Percentiles rank a stretch among this genome's conserved stretches.
phyloP scores from a whole-genome alignment of 1,140 invertebrate genomes.

The Conus ventricosus region DNA sequence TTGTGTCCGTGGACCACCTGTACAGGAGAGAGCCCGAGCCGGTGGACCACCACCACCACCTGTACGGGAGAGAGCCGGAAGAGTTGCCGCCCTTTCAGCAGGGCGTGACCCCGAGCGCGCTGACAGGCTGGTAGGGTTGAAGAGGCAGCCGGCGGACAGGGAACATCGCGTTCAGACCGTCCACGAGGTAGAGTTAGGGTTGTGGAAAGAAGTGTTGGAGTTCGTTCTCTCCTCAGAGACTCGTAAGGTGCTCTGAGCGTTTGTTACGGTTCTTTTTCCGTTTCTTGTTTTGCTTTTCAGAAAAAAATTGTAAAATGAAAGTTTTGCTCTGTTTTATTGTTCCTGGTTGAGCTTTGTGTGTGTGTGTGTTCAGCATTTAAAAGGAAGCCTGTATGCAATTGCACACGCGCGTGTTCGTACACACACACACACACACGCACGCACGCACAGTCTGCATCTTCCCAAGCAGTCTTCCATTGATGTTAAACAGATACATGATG shows the following conservation, averaged over 20 bases:
- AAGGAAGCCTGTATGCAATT: too few relatives aligned
- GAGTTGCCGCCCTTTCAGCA: not conserved
- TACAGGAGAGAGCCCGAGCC: not conserved
- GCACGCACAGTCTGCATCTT: too few relatives aligned
- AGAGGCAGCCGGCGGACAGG: not conserved
- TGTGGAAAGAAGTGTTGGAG: not conserved
- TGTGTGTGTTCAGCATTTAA: too few relatives aligned
- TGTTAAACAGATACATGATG: too few relatives aligned
- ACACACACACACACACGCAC: too few relatives aligned
- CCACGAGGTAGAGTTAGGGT: conserved; percentile 5
- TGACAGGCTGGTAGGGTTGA: not conserved
- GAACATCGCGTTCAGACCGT: not conserved
- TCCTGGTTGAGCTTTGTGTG: too few relatives aligned
- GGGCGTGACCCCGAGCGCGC: not conserved
- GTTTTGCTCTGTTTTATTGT: too few relatives aligned
- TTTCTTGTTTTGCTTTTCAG: not conserved
- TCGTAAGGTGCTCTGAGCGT: not conserved
- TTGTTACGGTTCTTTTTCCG: not conserved
- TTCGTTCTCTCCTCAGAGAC: not conserved
- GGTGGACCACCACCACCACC: too few relatives aligned
- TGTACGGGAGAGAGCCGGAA: not conserved
- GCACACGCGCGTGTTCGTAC: too few relatives aligned
- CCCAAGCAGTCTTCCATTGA: too few relatives aligned
- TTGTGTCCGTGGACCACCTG: not conserved
- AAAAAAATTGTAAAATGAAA: too few relatives aligned